A percentile compares a stretch with the other conserved stretches of the same genome.
These are phyloP conservation scores for Chironomus riparius DNA, from an alignment of 2,888 invertebrate species.

Conservation along the genomic window DNA sequence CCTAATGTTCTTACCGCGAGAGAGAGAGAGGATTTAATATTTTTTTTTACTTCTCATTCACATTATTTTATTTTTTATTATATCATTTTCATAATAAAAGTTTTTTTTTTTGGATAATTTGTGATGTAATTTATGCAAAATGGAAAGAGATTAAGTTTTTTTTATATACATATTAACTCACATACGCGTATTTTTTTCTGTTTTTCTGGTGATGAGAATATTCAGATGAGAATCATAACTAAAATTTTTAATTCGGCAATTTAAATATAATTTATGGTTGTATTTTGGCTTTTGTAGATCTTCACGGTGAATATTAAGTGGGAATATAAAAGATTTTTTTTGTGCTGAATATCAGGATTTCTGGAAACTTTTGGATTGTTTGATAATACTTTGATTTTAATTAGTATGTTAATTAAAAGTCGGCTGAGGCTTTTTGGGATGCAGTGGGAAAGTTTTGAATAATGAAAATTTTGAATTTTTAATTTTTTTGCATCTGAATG, in stretches of 20 bases:
- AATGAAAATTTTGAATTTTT: no score
- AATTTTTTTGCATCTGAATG: no score
- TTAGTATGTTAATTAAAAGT: no score
- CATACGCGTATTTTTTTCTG: no score
- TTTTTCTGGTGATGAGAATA: neutral
- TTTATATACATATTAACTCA: neutral
- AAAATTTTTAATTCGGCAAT: slow-evolving; percentile 2
- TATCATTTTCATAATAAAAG: neutral
- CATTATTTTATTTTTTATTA: neutral
- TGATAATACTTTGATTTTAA: no score
- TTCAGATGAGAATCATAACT: neutral
- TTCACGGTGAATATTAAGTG: no score
- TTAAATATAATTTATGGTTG: slow-evolving; percentile 1
- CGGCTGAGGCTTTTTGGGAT: no score
- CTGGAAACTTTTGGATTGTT: neutral
- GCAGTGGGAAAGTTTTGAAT: no score
- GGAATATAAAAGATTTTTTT: neutral
- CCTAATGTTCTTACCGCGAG: neutral
- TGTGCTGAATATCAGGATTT: neutral
- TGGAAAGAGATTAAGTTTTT: neutral
- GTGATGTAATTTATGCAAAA: slow-evolving; percentile 17
- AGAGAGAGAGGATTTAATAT: no score
- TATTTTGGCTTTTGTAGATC: neutral
- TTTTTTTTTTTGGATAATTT: neutral
- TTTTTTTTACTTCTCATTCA: neutral